phyloP scores from a whole-genome alignment of 2,797 vertebrate species.

The Rhabdomys pumilio region DNA sequence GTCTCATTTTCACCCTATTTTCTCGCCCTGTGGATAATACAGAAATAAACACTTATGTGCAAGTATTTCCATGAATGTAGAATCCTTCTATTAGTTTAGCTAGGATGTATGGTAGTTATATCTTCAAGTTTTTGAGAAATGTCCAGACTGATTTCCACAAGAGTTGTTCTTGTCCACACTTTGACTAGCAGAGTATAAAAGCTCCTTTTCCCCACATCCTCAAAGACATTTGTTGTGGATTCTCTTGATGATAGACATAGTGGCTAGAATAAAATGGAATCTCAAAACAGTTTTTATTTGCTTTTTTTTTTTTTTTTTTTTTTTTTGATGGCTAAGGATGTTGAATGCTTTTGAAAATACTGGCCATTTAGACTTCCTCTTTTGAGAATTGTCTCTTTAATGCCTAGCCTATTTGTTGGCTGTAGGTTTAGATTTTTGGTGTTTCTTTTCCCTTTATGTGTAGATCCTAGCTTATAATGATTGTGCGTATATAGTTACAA shows the following conservation, averaged over 20 bases:
- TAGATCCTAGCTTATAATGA: no score
- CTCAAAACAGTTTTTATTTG: not conserved
- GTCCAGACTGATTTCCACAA: not conserved
- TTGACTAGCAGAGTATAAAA: not conserved
- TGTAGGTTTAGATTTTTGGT: not conserved
- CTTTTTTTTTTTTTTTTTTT: not conserved
- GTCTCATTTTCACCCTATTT: no score
- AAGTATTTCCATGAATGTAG: not conserved
- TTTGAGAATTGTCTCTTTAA: not conserved
- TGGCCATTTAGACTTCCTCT: not conserved
- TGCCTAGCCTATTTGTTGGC: not conserved
- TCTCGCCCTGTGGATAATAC: not conserved
- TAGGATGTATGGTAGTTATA: not conserved
- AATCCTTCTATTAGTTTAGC: not conserved
- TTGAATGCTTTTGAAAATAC: not conserved
- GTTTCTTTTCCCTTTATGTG: not conserved
- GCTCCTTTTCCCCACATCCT: not conserved
- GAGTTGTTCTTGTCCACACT: not conserved
- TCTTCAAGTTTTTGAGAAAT: not conserved
- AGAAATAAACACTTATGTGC: not conserved
- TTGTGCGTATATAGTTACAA: not conserved
- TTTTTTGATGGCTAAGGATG: not conserved
- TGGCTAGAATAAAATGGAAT: not conserved
- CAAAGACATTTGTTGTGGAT: not conserved
- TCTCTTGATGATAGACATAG: not conserved